phyloP scores from a whole-genome alignment of 2,113 vertebrate genomes.

The Uropsilus gracilis region DNA sequence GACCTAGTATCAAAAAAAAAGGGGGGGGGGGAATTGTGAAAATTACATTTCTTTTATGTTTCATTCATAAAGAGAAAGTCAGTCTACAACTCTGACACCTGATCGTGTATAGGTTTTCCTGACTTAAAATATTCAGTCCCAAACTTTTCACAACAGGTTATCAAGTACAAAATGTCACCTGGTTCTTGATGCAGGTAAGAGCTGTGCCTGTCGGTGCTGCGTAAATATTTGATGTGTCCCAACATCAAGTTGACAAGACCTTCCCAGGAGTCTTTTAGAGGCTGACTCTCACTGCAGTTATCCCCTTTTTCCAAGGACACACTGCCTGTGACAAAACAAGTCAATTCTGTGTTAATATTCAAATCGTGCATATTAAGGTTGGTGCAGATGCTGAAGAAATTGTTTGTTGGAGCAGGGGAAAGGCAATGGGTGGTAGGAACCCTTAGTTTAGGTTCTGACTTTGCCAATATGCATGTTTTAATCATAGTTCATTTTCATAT shows the following conservation, averaged over 20 bases:
- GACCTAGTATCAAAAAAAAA: no score
- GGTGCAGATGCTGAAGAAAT: background rate
- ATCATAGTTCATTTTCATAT: background rate
- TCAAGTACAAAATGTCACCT: background rate
- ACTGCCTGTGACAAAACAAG: background rate
- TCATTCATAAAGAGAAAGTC: background rate
- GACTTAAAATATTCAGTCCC: background rate
- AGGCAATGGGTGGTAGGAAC: background rate
- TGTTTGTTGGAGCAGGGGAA: fast-evolving
- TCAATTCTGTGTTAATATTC: background rate
- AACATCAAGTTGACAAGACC: background rate
- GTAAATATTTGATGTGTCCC: slow-evolving; percentile 66
- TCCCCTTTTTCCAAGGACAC: slow-evolving; percentile 20
- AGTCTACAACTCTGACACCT: background rate
- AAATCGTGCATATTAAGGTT: background rate
- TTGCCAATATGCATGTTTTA: background rate
- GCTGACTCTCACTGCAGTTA: background rate
- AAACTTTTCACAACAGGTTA: background rate
- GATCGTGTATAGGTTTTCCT: background rate
- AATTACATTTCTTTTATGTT: background rate
- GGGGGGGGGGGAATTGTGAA: no score
- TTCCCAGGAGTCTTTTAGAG: background rate
- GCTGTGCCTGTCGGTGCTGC: fast-evolving
- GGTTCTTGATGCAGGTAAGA: background rate
- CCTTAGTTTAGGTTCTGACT: background rate